Evolutionary conservation across 2,888 invertebrate genomes (phyloP), one percentile per base, ranked within the genome.

Genomic region (Thelaira solivaga): DNA sequence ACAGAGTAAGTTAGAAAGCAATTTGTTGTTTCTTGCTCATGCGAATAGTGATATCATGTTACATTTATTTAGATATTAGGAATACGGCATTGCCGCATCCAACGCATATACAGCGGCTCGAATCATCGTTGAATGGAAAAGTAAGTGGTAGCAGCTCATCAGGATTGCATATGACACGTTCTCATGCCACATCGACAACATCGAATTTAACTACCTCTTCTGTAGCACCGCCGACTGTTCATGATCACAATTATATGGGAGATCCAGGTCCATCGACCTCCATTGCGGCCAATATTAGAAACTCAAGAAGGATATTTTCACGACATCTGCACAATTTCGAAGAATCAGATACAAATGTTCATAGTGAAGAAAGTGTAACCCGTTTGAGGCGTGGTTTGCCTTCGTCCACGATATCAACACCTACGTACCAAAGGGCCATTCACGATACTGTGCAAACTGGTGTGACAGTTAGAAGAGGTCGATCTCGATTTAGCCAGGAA

Each of bases 301-400:
- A 85, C 6, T 82, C 87, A 6, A 85, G 89, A 2, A 87, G 87
- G 11, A 84, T 86, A 10, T 79, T 89, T 18, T 89, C 89, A 1
- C 85, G 89, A 0, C 89, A 89, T 83, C 88, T 89, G 72, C 85
- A 88, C 1, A 89, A 88, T 75, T 87, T 88, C 1, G 87, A 88
- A 72, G 88, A 89, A 78, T 81, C 88, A 62, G 89, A 89, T 77
- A 80, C 80, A 18, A 85, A 83, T 26, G 64, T 81, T 6, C 87
- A 88, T 80, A 85, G 84, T 4, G 67, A 86, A 1, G 85, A 85
- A 61, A 85, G 80, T 74, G 80, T 82, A 4, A 81, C 83, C 20
- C 83, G 86, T 2, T 67, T 84, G 31, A 84, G 88, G 73, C 84
- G 86, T 13, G 82, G 87, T 34, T 80, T 86, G 26, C 84, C 86